These are phyloP conservation scores for Phrixothrix hirtus DNA, from an alignment of 2,888 invertebrate genomes.

Conservation along the genomic window DNA sequence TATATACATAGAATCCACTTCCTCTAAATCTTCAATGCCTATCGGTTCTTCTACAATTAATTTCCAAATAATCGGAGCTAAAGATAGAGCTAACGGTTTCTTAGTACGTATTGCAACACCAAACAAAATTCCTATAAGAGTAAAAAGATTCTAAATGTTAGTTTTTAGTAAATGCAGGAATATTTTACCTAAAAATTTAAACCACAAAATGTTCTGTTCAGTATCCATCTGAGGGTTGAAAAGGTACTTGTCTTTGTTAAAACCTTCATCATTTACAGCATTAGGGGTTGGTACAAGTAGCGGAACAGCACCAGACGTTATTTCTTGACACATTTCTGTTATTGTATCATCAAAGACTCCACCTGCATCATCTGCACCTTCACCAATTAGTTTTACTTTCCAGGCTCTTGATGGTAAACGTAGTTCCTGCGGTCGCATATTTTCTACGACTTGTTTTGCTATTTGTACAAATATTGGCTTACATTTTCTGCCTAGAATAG, in stretches of 20 bases:
- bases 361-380: conserved; percentile 71
- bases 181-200: conserved; percentile 67
- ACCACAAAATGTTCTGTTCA: conserved; percentile 61
- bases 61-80: conserved; percentile 68
- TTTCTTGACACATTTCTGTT: conserved; percentile 69
- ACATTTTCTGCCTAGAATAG: conserved; percentile 57
- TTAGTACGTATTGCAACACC: conserved; percentile 69
- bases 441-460: conserved; percentile 64
- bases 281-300: conserved; percentile 66
- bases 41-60: conserved; percentile 63
- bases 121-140: conserved; percentile 60
- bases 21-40: conserved; percentile 64
- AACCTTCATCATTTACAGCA: conserved; percentile 64
- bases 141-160: no score
- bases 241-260: conserved; percentile 64
- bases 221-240: conserved; percentile 63
- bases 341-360: conserved; percentile 73
- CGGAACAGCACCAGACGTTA: conserved; percentile 62
- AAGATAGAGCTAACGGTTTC: conserved; percentile 65
- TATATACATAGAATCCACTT: conserved; percentile 62
- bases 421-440: conserved; percentile 60
- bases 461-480: conserved; percentile 67
- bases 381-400: conserved; percentile 68
- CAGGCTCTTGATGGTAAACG: conserved; percentile 66
- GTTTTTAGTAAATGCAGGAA: no score